Base-by-base conservation (phyloP, 2,888 invertebrate genomes). In the Amphipoea oculea region DNA sequence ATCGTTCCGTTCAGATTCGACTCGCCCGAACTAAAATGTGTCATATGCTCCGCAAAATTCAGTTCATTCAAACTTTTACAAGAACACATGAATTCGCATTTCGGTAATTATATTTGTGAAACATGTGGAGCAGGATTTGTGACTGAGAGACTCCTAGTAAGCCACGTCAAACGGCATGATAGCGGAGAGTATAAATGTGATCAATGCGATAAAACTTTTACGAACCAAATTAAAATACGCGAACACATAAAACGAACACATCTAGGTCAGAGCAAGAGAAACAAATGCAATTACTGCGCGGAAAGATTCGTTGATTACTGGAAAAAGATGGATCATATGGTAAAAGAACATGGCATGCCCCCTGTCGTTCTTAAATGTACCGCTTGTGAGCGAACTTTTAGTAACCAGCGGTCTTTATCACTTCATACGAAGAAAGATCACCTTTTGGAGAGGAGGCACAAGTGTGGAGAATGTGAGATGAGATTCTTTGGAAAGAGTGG, bases 401-500 rank as follows among this genome's bases (percentile, higher is more conserved):
- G 89, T 14, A 92, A 92, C 20, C 93, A 94, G 69, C 89, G 92
- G n/a, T 85, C 90, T 0, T 76, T 95, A 4, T 85, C 92, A 0
- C 86, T 88, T 0, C 96, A 96, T 66, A 93, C 91, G 5, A 95
- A 93, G 82, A 94, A 93, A 79, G 94, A 96, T 17, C 97, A 97
- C 78, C 90, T 97, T 6, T 87, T 94, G 90, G 95, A 95, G 78
- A 89, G 93, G 45, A 92, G 93, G 23, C 96, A 95, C 62, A 94
- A 93, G 40, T 97, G 97, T 70, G 89, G 90, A 0, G 93, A 96
- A 17, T 97, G 97, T 65, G 95, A 95, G 0, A 96, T 95, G 90
- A 90, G 89, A 11, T 95, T 95, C 63, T 96, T 92, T 75, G 89
- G 89, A 0, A 89, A 89, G 48, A 90, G 90, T 29, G 86, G 87